Percentiles rank a stretch among this genome's conserved stretches.
Evolutionary conservation across 2,113 vertebrate species (phyloP).

Genomic region (Scophthalmus maximus): DNA sequence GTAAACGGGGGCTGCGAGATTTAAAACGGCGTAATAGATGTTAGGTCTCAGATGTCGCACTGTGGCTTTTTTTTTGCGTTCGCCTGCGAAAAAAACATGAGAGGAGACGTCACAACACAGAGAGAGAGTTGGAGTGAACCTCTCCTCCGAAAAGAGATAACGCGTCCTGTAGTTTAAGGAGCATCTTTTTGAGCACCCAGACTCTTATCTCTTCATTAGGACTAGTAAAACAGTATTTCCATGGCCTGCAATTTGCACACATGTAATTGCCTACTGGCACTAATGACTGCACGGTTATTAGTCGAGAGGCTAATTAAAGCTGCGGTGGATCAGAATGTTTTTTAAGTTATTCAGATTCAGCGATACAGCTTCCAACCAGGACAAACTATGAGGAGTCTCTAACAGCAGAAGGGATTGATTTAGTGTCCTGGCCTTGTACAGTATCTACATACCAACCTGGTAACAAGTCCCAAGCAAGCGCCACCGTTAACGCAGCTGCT

Average conservation of each 20-base stretch:
- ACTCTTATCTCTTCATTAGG: conserved; percentile 67
- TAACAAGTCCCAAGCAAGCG: conserved; percentile 49
- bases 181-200: conserved; percentile 2
- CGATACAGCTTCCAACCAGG: background rate
- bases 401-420: conserved; percentile 46
- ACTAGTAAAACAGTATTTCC: conserved; percentile 60
- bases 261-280: conserved; percentile 59
- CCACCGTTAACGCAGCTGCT: conserved; percentile 53
- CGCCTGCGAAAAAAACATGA: background rate
- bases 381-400: background rate
- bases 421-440: conserved; percentile 24
- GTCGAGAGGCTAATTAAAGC: conserved; percentile 59
- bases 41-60: conserved; percentile 19
- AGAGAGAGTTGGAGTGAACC: background rate
- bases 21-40: conserved; percentile 26
- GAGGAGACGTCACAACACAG: background rate
- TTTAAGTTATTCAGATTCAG: conserved; percentile 33
- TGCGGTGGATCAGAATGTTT: conserved; percentile 33
- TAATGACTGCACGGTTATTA: conserved; percentile 66
- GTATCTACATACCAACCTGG: conserved; percentile 38
- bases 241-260: conserved; percentile 54
- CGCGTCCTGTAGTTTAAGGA: background rate
- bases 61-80: background rate
- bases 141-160: conserved; percentile 20
- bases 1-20: conserved; percentile 17